Percentiles rank a stretch among this genome's conserved stretches.
These are phyloP conservation scores for Branchellion lobata DNA, from an alignment of 2,888 invertebrate genomes.

Conservation along the genomic window DNA sequence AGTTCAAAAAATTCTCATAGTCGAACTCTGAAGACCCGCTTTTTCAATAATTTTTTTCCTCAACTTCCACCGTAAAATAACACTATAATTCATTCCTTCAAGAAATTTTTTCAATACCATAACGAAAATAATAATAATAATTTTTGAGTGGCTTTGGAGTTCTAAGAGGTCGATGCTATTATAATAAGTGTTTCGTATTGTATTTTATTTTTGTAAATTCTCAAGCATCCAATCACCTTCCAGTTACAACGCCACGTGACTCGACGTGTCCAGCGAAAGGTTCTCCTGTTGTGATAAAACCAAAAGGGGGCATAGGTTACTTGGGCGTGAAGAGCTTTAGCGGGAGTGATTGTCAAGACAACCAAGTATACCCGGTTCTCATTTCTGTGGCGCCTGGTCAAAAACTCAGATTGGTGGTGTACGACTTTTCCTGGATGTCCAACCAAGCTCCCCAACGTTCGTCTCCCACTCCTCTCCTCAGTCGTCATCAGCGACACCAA, in stretches of 20 bases:
- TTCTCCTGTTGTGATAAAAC: neutral
- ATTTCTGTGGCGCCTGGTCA: constrained; percentile 43
- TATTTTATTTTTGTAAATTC: too few species aligned
- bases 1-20: too few species aligned
- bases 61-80: too few species aligned
- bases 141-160: too few species aligned
- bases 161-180: neutral
- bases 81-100: too few species aligned
- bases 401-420: constrained; percentile 45
- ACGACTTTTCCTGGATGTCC: constrained; percentile 34
- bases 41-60: too few species aligned
- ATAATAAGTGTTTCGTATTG: neutral
- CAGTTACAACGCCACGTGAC: constrained; percentile 12
- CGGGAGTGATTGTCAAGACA: constrained; percentile 3
- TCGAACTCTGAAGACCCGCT: too few species aligned
- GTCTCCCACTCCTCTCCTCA: too few species aligned
- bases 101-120: too few species aligned
- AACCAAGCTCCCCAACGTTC: too few species aligned
- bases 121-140: too few species aligned
- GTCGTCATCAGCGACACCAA: too few species aligned
- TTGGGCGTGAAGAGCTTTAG: neutral
- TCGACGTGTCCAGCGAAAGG: neutral
- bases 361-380: constrained; percentile 25
- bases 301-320: neutral
- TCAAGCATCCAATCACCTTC: neutral